These are phyloP conservation scores for Serrognathus titanus DNA, from an alignment of 2,888 invertebrate genomes.

Conservation along the genomic window DNA sequence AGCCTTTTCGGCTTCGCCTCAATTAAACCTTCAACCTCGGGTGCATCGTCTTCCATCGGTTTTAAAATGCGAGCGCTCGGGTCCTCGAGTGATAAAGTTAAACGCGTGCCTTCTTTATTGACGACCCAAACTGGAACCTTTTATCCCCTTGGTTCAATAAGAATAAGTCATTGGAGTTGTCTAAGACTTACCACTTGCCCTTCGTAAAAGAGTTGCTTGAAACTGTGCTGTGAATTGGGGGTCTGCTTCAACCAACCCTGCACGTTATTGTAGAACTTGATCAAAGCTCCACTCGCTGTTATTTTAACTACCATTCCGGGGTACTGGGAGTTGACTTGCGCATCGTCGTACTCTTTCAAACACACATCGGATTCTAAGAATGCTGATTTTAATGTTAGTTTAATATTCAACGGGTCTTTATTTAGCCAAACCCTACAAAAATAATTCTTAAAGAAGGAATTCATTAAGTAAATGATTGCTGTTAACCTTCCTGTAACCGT, in stretches of 20 bases:
- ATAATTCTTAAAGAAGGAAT: constrained; percentile 1
- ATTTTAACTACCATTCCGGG: constrained; percentile 57
- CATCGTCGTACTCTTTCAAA: constrained; percentile 53
- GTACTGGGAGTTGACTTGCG: constrained; percentile 52
- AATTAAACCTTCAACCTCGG: too few relatives aligned
- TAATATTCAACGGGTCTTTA: constrained; percentile 49
- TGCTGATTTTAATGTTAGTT: constrained; percentile 65
- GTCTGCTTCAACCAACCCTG: constrained; percentile 52
- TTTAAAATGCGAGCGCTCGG: too few relatives aligned
- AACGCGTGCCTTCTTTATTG: too few relatives aligned
- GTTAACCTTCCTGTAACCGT: constrained; percentile 54
- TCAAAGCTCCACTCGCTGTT: constrained; percentile 50
- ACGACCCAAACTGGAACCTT: too few relatives aligned
- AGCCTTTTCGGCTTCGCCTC: too few relatives aligned
- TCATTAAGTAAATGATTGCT: not conserved
- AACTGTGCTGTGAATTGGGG: constrained; percentile 34
- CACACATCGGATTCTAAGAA: constrained; percentile 57
- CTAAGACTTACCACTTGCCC: constrained; percentile 58
- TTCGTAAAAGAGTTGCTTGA: constrained; percentile 52
- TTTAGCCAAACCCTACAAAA: constrained; percentile 53
- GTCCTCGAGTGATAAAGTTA: too few relatives aligned
- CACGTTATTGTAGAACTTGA: constrained; percentile 59
- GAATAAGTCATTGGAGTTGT: too few relatives aligned
- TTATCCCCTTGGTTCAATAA: too few relatives aligned
- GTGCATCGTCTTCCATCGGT: too few relatives aligned